Conservation (phyloP, 1,140 invertebrate species). For the Nylanderia fulva region DNA sequence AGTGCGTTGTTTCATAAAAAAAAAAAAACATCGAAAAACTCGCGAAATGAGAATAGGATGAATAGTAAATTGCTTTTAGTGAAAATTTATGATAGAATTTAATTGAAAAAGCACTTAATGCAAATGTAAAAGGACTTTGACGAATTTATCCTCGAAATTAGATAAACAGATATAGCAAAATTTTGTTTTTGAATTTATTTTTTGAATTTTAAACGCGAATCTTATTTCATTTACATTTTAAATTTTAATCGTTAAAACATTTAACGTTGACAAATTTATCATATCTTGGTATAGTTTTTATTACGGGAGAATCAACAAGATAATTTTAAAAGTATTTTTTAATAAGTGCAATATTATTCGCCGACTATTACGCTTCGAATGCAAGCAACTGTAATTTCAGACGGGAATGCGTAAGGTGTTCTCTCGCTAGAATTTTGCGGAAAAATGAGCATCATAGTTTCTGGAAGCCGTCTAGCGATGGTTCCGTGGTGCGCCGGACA, state of each 20-base stretch:
- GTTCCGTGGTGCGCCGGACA: constrained; percentile 13
- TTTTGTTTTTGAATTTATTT: background rate
- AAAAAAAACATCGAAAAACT: background rate
- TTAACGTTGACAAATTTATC: background rate
- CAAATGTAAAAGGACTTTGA: background rate
- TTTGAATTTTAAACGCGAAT: constrained; percentile 20
- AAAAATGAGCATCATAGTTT: constrained; percentile 47
- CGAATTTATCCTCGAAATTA: background rate
- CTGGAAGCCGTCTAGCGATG: background rate
- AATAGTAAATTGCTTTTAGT: constrained; percentile 10
- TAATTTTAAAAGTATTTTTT: background rate
- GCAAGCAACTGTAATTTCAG: constrained; percentile 18
- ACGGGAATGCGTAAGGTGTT: background rate
- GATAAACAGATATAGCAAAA: background rate
- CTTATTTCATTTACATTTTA: background rate
- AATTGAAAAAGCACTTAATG: constrained; percentile 11
- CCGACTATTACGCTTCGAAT: background rate
- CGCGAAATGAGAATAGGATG: background rate
- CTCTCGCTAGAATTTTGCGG: background rate
- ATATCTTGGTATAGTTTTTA: background rate
- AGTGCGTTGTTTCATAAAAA: background rate
- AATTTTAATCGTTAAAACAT: background rate
- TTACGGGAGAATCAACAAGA: background rate
- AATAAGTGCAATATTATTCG: background rate
- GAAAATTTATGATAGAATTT: constrained; percentile 18